Conservation (phyloP, 2,113 vertebrate genomes). For the Vulpes ferrilata region DNA sequence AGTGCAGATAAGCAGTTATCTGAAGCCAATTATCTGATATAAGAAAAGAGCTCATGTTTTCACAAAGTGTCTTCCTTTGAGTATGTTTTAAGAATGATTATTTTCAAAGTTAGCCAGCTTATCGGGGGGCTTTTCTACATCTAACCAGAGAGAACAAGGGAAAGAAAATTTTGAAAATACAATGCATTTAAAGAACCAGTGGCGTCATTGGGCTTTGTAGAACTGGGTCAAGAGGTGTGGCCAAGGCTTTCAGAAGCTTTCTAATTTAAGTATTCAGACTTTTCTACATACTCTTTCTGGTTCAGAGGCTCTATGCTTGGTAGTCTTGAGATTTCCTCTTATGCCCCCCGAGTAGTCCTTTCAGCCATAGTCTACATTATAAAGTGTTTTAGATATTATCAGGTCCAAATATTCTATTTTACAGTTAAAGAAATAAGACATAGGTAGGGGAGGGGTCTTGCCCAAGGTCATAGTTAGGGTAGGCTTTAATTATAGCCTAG, state of each 20-base stretch:
- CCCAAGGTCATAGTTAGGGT: neutral
- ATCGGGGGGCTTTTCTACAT: neutral
- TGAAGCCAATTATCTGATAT: slow-evolving; percentile 70
- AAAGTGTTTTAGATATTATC: neutral
- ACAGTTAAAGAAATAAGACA: neutral
- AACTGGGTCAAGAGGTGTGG: neutral
- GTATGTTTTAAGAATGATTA: neutral
- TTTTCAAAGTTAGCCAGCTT: slow-evolving; percentile 40
- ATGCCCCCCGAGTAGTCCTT: neutral
- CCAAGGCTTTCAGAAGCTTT: neutral
- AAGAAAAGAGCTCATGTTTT: slow-evolving; percentile 26
- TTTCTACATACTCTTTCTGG: neutral
- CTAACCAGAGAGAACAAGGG: neutral
- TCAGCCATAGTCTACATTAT: neutral
- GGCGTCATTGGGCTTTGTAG: neutral
- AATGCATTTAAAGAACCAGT: neutral
- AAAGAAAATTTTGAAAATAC: neutral
- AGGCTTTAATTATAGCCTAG: neutral
- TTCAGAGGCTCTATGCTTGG: neutral
- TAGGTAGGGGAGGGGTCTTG: neutral
- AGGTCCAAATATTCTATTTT: neutral
- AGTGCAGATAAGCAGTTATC: slow-evolving; percentile 6
- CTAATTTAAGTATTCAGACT: neutral
- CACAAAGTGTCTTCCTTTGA: slow-evolving; percentile 22
- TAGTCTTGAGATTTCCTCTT: neutral